Conservation (phyloP, 2,113 vertebrate species). For the Ctenodactylus gundi region DNA sequence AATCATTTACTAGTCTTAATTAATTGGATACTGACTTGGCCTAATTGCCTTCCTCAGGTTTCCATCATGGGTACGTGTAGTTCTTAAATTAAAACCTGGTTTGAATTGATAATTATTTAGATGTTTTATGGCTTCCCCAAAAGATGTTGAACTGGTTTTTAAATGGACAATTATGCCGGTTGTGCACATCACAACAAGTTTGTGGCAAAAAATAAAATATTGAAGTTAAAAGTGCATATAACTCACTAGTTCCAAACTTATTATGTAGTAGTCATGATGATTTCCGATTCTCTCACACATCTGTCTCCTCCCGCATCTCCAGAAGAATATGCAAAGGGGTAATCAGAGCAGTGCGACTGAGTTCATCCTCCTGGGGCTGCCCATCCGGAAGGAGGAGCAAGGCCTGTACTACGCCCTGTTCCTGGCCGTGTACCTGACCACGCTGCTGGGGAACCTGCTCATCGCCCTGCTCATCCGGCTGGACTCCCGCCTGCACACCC, state of each 20-base stretch:
- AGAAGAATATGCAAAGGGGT: not conserved
- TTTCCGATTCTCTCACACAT: not conserved
- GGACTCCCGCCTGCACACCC: constrained; percentile 2
- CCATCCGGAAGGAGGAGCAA: not conserved
- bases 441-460: constrained; percentile 9
- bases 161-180: not conserved
- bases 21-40: not conserved
- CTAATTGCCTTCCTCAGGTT: not conserved
- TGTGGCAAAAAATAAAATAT: not conserved
- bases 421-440: constrained; percentile 26
- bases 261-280: not conserved
- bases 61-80: not conserved
- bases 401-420: not conserved
- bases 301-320: not conserved
- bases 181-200: not conserved
- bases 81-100: not conserved
- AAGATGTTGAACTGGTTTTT: not conserved
- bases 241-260: not conserved
- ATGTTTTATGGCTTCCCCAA: too few species aligned
- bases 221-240: not conserved
- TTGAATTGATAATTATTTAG: not conserved
- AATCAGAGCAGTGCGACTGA: constrained; percentile 28
- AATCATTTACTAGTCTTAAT: not conserved
- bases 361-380: constrained; percentile 64
- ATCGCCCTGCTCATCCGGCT: constrained; percentile 44